phyloP scores from a whole-genome alignment of 2,113 vertebrate species.

The Odobenus rosmarus region DNA sequence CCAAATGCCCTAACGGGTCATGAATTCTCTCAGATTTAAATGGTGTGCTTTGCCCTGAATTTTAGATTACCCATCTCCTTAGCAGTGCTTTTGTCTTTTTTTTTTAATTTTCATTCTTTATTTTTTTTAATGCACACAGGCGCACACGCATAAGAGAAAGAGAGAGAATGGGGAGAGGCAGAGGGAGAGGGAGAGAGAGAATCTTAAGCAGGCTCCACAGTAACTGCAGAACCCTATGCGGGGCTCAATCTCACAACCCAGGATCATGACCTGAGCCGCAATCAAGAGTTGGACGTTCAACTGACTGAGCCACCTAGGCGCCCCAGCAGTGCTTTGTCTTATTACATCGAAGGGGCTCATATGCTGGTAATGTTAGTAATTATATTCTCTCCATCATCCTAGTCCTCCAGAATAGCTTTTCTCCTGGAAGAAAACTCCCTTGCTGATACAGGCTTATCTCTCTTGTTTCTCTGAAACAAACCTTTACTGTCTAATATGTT shows the following conservation, averaged over 20 bases:
- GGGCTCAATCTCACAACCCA: neutral
- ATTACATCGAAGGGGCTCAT: neutral
- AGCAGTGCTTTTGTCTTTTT: neutral
- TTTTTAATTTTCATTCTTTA: neutral
- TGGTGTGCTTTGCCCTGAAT: too few relatives aligned
- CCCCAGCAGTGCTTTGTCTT: neutral
- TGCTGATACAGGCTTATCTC: neutral
- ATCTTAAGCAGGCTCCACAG: neutral
- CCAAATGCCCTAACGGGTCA: too few relatives aligned
- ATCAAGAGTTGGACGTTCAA: too few relatives aligned
- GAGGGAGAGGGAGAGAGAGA: neutral
- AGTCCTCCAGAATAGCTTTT: neutral
- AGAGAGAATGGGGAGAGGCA: neutral
- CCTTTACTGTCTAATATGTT: neutral
- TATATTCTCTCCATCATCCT: fast-evolving
- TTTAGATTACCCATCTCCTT: too few relatives aligned
- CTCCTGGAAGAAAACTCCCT: neutral
- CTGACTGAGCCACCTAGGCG: neutral
- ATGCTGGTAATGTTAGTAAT: fast-evolving
- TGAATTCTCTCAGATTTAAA: too few relatives aligned
- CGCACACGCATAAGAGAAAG: fast-evolving
- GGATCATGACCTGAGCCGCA: neutral
- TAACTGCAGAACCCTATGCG: neutral
- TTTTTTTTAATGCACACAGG: neutral
- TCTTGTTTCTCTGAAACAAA: too few relatives aligned